Percentiles rank a stretch among this genome's conserved stretches.
Evolutionary conservation across 1,140 invertebrate species (phyloP).

Genomic region (Cherax destructor): DNA sequence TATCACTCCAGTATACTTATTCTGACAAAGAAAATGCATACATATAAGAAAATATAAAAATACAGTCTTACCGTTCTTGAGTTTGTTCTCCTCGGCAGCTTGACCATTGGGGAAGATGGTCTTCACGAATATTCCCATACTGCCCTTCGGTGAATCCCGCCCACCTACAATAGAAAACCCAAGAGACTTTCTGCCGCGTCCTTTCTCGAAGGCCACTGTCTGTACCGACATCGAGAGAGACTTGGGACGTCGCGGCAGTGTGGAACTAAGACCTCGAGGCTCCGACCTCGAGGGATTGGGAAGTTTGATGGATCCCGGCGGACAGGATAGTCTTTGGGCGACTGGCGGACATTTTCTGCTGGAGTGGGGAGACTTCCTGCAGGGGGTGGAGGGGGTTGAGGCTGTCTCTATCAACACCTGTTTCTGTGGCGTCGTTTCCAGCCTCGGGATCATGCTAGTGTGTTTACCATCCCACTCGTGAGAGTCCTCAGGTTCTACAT

Average conservation of each 20-base stretch:
- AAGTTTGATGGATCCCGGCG: conserved; percentile 31
- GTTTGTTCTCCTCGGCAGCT: conserved; percentile 81
- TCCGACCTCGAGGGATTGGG: conserved; percentile 28
- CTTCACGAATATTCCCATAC: conserved; percentile 85
- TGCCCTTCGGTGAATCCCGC: conserved; percentile 82
- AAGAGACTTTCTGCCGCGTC: conserved; percentile 81
- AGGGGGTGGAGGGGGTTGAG: conserved; percentile 28
- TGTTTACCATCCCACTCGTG: conserved; percentile 31
- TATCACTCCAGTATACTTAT: not conserved
- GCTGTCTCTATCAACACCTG: conserved; percentile 32
- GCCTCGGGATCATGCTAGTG: conserved; percentile 34
- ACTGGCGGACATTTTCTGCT: conserved; percentile 4
- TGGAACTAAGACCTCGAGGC: conserved; percentile 51
- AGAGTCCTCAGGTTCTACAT: conserved; percentile 44
- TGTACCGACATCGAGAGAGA: conserved; percentile 74
- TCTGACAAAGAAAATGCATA: not conserved
- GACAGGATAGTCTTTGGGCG: conserved; percentile 36
- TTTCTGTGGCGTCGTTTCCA: conserved; percentile 24
- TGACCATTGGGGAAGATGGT: conserved; percentile 83
- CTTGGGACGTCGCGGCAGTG: conserved; percentile 65
- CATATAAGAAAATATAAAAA: not conserved
- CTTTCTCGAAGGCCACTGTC: conserved; percentile 81
- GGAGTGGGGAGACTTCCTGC: conserved; percentile 37
- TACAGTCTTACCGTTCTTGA: conserved; percentile 81
- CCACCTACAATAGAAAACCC: conserved; percentile 87